phyloP scores from a whole-genome alignment of 2,888 invertebrate species.

The Choreutis nemorana region DNA sequence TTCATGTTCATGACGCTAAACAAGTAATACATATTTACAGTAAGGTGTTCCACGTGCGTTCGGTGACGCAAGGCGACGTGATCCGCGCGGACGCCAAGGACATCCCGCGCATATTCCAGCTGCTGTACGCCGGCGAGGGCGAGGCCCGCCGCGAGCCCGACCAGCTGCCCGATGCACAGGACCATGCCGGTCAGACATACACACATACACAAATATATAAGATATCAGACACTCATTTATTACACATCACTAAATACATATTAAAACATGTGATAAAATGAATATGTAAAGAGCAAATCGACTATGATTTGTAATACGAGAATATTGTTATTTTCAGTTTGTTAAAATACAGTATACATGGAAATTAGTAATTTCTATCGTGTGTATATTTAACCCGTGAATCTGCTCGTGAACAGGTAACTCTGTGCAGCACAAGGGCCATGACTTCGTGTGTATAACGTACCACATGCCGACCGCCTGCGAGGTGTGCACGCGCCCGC shows the following conservation, averaged over 20 bases:
- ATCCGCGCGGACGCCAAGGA: constrained; percentile 98
- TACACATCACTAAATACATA: too few species aligned
- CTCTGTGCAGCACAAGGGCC: constrained; percentile 85
- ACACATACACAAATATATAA: too few species aligned
- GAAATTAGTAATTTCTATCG: neutral
- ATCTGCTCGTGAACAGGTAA: constrained; percentile 38
- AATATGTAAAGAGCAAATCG: too few species aligned
- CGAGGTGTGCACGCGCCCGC: constrained; percentile 95
- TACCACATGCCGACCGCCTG: constrained; percentile 99
- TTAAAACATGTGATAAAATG: too few species aligned
- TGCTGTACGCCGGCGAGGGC: constrained; percentile 97
- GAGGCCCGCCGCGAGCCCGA: constrained; percentile 80
- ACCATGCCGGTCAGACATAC: constrained; percentile 57
- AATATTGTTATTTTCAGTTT: too few species aligned
- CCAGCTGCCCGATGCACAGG: constrained; percentile 37
- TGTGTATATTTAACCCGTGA: neutral
- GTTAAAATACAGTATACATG: too few species aligned
- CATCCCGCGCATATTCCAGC: constrained; percentile 97
- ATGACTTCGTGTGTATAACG: constrained; percentile 95
- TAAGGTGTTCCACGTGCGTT: constrained; percentile 98
- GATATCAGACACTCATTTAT: too few species aligned
- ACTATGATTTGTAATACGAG: too few species aligned
- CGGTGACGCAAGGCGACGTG: constrained; percentile 98
- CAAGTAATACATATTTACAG: too few species aligned
- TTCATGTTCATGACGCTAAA: too few species aligned